These are phyloP conservation scores for Leptarthrus brevirostris DNA, from an alignment of 2,888 invertebrate genomes.

Conservation along the genomic window DNA sequence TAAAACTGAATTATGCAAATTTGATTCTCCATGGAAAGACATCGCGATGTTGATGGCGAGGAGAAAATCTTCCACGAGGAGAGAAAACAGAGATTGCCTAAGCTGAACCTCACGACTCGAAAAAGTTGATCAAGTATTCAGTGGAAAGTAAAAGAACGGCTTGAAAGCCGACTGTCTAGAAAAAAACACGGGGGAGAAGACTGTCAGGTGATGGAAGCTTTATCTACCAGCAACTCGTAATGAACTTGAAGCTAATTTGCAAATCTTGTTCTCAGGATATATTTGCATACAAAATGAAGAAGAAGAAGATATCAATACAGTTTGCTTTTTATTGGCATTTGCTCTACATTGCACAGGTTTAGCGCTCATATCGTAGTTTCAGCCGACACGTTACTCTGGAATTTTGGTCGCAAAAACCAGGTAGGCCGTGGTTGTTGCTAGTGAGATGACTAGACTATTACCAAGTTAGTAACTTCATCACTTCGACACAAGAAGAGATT, in stretches of 20 bases:
- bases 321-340: neutral
- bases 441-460: neutral
- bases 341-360: slow-evolving; percentile 4
- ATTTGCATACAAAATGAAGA: neutral
- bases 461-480: neutral
- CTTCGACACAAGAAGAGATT: neutral
- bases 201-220: neutral
- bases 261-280: neutral
- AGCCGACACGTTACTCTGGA: neutral
- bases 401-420: neutral
- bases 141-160: neutral
- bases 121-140: slow-evolving; percentile 3
- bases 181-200: neutral
- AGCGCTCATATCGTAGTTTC: neutral
- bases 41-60: neutral
- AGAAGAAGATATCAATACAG: neutral
- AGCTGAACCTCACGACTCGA: neutral
- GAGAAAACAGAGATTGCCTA: neutral
- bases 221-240: neutral
- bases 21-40: neutral
- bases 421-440: neutral
- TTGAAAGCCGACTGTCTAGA: neutral
- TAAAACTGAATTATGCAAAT: slow-evolving; percentile 2
- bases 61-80: neutral
- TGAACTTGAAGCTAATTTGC: neutral